Conservation (phyloP, 2,888 invertebrate species). For the Cantharis lateralis region DNA sequence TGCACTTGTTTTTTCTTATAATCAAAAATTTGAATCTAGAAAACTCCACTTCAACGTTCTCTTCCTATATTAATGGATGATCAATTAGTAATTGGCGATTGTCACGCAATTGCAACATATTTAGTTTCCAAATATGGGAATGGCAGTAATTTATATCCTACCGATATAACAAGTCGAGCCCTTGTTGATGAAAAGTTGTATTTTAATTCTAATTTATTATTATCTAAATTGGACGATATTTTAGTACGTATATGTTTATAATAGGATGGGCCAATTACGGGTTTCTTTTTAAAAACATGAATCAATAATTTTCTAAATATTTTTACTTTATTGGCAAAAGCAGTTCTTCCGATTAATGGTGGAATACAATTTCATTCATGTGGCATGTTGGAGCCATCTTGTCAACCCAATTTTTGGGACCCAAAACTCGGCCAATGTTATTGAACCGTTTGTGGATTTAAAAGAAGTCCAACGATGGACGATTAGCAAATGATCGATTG, state of each 20-base stretch:
- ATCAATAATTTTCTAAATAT: too few species aligned
- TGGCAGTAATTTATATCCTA: constrained; percentile 60
- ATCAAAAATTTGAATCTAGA: background rate
- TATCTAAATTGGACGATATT: background rate
- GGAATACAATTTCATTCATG: too few species aligned
- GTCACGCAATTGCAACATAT: constrained; percentile 67
- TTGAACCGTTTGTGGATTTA: too few species aligned
- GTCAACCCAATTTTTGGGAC: too few species aligned
- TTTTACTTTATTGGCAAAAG: too few species aligned
- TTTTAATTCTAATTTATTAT: constrained; percentile 50
- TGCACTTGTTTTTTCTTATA: background rate
- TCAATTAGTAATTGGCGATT: constrained; percentile 61
- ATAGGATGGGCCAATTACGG: too few species aligned
- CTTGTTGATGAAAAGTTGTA: constrained; percentile 58
- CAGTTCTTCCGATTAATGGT: too few species aligned
- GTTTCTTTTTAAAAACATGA: too few species aligned
- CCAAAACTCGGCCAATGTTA: too few species aligned
- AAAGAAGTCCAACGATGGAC: too few species aligned
- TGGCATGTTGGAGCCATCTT: too few species aligned
- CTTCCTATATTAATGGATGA: constrained; percentile 65
- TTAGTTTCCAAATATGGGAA: constrained; percentile 63
- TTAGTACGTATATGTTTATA: background rate
- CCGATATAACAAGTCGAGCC: constrained; percentile 56
- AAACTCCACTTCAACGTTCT: constrained; percentile 54
- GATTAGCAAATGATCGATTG: too few species aligned